These are phyloP conservation scores for Cherax quadricarinatus DNA, from an alignment of 1,140 invertebrate genomes.

Conservation along the genomic window DNA sequence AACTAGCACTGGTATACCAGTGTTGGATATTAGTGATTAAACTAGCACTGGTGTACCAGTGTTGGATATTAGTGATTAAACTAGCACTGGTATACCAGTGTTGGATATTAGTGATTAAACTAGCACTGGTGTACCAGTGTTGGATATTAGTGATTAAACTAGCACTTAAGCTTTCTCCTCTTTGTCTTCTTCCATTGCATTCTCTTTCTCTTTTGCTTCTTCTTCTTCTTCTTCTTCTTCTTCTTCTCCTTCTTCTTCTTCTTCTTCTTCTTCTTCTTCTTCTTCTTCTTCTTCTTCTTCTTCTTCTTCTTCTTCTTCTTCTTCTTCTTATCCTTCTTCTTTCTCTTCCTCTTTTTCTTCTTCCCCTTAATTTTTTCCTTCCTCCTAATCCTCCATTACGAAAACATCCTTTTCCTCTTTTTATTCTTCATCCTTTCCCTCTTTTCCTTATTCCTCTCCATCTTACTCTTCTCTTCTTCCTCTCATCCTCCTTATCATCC, in stretches of 20 bases:
- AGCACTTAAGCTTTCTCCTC: neutral
- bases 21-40: too few relatives aligned
- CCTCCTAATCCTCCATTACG: neutral
- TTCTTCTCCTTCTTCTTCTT: neutral
- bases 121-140: too few relatives aligned
- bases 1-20: too few relatives aligned
- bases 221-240: neutral
- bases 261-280: constrained; percentile 8
- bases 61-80: too few relatives aligned
- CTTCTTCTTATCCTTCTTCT: neutral
- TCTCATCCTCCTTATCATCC: neutral
- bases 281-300: neutral
- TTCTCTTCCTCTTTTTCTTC: neutral
- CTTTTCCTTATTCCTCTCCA: neutral
- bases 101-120: too few relatives aligned
- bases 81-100: too few relatives aligned
- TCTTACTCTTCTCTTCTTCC: neutral
- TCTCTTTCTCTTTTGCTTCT: neutral
- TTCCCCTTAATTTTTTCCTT: neutral
- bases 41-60: too few relatives aligned
- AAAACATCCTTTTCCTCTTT: neutral
- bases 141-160: too few relatives aligned
- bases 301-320: neutral
- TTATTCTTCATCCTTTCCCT: neutral
- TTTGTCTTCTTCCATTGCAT: neutral